phyloP scores from a whole-genome alignment of 2,797 vertebrate species.

The Glossophaga mutica region DNA sequence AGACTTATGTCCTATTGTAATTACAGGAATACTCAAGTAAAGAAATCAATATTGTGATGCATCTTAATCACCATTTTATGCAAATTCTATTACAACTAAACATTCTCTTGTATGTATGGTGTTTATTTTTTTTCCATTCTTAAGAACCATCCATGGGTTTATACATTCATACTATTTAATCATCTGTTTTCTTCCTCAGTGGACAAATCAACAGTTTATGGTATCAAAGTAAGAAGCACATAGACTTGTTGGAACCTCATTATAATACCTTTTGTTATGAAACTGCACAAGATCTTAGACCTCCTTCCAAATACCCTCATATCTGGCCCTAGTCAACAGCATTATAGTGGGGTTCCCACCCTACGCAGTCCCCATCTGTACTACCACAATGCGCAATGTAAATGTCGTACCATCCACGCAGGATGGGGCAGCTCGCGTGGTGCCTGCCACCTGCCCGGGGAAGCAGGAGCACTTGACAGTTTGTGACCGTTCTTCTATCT shows the following conservation, averaged over 20 bases:
- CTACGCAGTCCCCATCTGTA: neutral
- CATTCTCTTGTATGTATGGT: neutral
- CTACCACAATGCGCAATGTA: conserved; percentile 48
- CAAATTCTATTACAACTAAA: neutral
- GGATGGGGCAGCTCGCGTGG: conserved; percentile 94
- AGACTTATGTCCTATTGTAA: neutral
- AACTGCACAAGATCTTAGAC: neutral
- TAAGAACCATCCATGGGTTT: neutral
- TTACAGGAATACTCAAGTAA: neutral
- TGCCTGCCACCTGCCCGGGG: conserved; percentile 97
- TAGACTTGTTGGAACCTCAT: neutral
- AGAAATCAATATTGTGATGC: neutral
- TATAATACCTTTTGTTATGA: neutral
- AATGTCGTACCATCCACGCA: conserved; percentile 94
- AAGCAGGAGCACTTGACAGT: conserved; percentile 99
- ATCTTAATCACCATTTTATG: neutral
- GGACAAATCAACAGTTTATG: neutral
- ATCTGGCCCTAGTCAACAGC: neutral
- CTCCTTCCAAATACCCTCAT: neutral
- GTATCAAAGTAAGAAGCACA: neutral
- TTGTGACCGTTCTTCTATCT: conserved; percentile 98
- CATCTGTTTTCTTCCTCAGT: neutral
- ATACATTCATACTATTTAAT: neutral
- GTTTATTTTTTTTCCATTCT: conserved; percentile 4
- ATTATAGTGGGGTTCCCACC: neutral